These are phyloP conservation scores for Tursiops truncatus DNA, from an alignment of 2,113 vertebrate species.

Conservation along the genomic window DNA sequence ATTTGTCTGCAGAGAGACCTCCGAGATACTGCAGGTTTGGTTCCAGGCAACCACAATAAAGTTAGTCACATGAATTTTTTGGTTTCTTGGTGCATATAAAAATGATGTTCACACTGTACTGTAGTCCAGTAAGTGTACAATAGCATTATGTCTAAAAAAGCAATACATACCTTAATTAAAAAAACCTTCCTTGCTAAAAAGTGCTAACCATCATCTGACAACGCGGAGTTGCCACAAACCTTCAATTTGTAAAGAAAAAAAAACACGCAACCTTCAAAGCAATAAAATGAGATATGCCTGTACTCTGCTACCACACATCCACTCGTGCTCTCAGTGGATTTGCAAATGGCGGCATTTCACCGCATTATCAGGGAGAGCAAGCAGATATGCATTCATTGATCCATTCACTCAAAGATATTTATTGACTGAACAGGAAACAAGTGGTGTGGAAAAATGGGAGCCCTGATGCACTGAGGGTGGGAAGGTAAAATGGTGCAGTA, in stretches of 20 bases:
- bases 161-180: neutral
- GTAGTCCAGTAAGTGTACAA: neutral
- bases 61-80: neutral
- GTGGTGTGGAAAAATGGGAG: accelerated
- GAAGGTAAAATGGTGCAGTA: accelerated
- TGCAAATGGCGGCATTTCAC: neutral
- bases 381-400: accelerated
- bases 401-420: accelerated
- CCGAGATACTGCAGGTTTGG: neutral
- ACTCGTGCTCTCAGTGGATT: accelerated
- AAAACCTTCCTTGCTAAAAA: neutral
- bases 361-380: neutral
- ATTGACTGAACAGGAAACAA: neutral
- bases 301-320: accelerated
- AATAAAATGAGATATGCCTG: neutral
- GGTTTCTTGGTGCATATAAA: neutral
- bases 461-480: accelerated
- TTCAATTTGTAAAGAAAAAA: neutral
- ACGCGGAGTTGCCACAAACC: neutral
- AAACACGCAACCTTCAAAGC: neutral
- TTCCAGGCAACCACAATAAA: neutral
- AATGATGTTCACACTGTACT: neutral
- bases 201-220: neutral
- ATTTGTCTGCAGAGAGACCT: neutral
- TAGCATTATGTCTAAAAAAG: neutral